These are phyloP conservation scores for Notocelia uddmanniana DNA, from an alignment of 2,888 invertebrate genomes.

Conservation along the genomic window DNA sequence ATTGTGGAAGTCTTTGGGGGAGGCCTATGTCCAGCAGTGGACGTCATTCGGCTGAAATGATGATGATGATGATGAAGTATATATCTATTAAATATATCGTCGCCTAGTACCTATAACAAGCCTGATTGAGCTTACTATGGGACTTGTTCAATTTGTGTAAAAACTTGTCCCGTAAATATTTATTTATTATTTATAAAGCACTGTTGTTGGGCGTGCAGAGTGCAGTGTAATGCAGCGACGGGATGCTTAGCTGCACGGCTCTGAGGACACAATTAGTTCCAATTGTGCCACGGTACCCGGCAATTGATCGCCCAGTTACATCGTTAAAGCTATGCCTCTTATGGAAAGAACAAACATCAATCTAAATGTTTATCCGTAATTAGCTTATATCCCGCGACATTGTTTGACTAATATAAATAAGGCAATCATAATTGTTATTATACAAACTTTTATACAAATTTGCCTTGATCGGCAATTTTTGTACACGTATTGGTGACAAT, in stretches of 20 bases:
- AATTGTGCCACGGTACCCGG: conserved; percentile 61
- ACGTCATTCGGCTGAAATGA: too few species aligned
- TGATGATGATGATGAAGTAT: too few species aligned
- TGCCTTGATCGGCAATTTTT: background rate
- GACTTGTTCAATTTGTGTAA: too few species aligned
- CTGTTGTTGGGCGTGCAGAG: background rate
- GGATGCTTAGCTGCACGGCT: conserved; percentile 34
- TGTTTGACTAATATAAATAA: background rate
- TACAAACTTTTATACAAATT: background rate
- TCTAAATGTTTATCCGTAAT: conserved; percentile 19
- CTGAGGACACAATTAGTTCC: conserved; percentile 68
- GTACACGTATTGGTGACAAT: too few species aligned
- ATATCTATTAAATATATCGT: too few species aligned
- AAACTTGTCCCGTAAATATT: too few species aligned
- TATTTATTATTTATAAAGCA: background rate
- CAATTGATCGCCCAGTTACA: conserved; percentile 61
- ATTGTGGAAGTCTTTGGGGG: too few species aligned
- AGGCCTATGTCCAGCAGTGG: too few species aligned
- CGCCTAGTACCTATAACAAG: too few species aligned
- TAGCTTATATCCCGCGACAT: conserved; percentile 6
- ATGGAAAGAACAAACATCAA: conserved; percentile 11
- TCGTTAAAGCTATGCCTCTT: conserved; percentile 44
- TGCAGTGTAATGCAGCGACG: conserved; percentile 10
- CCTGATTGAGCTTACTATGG: too few species aligned
- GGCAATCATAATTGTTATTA: background rate